These are phyloP conservation scores for Protophormia terraenovae DNA, from an alignment of 2,888 invertebrate genomes.

Conservation along the genomic window DNA sequence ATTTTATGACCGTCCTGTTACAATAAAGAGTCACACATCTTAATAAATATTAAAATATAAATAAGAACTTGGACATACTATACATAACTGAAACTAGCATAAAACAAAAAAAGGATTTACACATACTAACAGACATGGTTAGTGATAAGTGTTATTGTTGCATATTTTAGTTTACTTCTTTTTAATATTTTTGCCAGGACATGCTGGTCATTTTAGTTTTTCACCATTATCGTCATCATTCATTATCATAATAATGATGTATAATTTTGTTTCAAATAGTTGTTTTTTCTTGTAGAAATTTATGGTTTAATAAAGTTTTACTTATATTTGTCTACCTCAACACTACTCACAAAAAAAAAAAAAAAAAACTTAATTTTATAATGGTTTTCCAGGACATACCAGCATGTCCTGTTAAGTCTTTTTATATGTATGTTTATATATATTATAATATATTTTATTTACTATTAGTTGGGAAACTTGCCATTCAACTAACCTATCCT, in stretches of 20 bases:
- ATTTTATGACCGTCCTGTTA: conserved; percentile 69
- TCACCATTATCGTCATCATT: conserved; percentile 51
- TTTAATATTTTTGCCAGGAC: not conserved
- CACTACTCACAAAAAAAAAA: conserved; percentile 18
- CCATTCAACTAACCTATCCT: conserved; percentile 80
- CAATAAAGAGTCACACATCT: conserved; percentile 58
- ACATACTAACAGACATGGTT: not conserved
- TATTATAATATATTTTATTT: conserved; percentile 31
- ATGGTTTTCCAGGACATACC: conserved; percentile 31
- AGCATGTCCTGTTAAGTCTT: not conserved
- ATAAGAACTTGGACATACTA: not conserved
- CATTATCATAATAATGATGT: conserved; percentile 67
- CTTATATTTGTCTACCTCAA: conserved; percentile 27
- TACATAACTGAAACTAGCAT: no score
- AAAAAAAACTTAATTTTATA: not conserved
- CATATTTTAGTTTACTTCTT: conserved; percentile 68
- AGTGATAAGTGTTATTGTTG: conserved; percentile 70
- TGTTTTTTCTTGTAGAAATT: not conserved
- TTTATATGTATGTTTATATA: not conserved
- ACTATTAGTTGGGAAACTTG: conserved; percentile 68
- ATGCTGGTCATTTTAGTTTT: conserved; percentile 5
- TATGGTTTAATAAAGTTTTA: conserved; percentile 36
- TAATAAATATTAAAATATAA: conserved; percentile 71
- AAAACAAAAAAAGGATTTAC: no score
- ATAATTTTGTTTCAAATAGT: conserved; percentile 14